Percentiles rank a stretch among this genome's conserved stretches.
Conservation (phyloP, 2,888 invertebrate species). For the Tillus elongatus region DNA sequence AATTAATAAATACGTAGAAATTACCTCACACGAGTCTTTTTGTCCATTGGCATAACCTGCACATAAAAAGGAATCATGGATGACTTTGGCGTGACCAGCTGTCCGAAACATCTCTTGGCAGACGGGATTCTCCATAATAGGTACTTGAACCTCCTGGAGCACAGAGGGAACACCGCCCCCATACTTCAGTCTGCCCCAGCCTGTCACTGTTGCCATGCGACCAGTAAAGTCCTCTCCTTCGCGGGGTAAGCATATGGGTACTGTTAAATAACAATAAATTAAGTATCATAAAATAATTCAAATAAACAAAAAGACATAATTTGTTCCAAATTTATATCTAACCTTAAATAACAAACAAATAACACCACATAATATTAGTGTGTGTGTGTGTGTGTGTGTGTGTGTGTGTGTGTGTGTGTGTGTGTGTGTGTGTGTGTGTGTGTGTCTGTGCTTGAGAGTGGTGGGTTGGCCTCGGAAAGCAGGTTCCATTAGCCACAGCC, state of each 20-base stretch:
- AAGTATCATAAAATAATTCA: too few relatives aligned
- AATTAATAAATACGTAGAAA: too few relatives aligned
- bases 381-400: too few relatives aligned
- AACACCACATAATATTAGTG: too few relatives aligned
- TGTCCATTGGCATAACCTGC: slow-evolving; percentile 88
- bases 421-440: too few relatives aligned
- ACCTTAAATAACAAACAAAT: too few relatives aligned
- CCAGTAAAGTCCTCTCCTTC: slow-evolving; percentile 75
- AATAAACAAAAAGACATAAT: too few relatives aligned
- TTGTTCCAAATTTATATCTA: too few relatives aligned
- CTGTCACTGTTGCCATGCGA: slow-evolving; percentile 80
- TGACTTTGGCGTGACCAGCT: slow-evolving; percentile 80
- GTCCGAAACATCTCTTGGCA: slow-evolving; percentile 92
- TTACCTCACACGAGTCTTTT: slow-evolving; percentile 87
- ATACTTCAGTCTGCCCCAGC: slow-evolving; percentile 87
- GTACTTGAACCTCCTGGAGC: slow-evolving; percentile 85
- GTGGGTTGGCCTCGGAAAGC: too few relatives aligned
- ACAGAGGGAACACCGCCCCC: slow-evolving; percentile 85
- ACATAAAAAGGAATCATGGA: slow-evolving; percentile 79
- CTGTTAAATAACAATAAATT: slow-evolving; percentile 40
- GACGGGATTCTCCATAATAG: slow-evolving; percentile 81
- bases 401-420: too few relatives aligned
- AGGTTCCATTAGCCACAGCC: too few relatives aligned
- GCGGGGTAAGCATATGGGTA: slow-evolving; percentile 84
- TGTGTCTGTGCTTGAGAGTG: too few relatives aligned